These are phyloP conservation scores for Corvus hawaiiensis DNA, from an alignment of 2,113 vertebrate genomes.

Conservation along the genomic window DNA sequence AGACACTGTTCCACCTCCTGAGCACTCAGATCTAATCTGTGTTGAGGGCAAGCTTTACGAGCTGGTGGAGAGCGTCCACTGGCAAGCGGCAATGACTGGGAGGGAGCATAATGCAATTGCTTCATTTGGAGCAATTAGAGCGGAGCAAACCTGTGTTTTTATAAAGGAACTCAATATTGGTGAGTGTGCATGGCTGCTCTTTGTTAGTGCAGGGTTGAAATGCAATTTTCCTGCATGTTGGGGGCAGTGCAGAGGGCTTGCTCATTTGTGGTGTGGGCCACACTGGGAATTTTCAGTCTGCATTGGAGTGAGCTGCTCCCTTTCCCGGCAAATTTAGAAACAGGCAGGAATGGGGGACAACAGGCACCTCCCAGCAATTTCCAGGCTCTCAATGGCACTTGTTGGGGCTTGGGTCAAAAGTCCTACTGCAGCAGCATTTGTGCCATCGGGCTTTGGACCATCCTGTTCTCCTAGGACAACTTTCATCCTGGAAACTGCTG, in stretches of 20 bases:
- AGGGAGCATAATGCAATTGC: not conserved
- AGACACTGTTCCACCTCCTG: not conserved
- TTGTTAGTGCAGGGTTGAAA: not conserved
- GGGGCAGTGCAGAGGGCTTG: not conserved
- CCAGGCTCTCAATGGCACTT: not conserved
- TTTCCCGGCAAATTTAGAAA: not conserved
- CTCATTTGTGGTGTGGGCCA: fast-evolving
- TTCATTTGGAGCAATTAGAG: conserved; percentile 4
- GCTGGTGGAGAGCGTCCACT: not conserved
- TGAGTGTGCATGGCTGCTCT: not conserved
- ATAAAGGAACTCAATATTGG: not conserved
- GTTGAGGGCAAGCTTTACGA: not conserved
- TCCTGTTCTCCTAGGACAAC: not conserved
- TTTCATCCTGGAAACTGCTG: not conserved
- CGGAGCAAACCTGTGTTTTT: not conserved
- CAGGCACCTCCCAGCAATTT: not conserved
- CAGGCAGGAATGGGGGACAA: not conserved
- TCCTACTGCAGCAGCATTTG: not conserved
- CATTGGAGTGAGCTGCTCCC: not conserved
- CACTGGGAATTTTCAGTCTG: not conserved
- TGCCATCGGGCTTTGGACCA: fast-evolving
- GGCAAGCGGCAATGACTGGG: not conserved
- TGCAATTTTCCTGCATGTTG: not conserved
- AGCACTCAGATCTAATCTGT: not conserved
- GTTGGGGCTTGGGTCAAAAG: not conserved